Conservation (phyloP, 2,888 invertebrate species). For the Andrena bucephala region DNA sequence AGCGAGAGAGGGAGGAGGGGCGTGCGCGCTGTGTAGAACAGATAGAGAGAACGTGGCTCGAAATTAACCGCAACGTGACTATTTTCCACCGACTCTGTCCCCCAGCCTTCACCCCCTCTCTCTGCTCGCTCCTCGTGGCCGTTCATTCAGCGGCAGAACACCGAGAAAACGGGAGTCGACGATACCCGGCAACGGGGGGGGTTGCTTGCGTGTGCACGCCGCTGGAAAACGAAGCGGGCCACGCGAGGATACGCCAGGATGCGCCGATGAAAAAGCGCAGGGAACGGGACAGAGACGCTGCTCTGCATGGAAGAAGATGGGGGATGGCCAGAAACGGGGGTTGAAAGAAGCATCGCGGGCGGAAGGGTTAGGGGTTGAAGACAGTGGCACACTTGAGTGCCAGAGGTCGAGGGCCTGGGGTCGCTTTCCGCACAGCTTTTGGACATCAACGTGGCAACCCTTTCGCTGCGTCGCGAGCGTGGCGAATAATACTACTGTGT, state of each 20-base stretch:
- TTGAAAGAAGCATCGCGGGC: slow-evolving; percentile 3
- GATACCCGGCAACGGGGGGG: slow-evolving; percentile 5
- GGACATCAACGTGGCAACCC: neutral
- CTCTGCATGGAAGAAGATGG: slow-evolving; percentile 7
- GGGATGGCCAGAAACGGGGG: neutral
- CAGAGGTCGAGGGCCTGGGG: neutral
- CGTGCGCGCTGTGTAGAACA: slow-evolving; percentile 36
- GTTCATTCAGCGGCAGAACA: slow-evolving; percentile 49
- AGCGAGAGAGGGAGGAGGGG: slow-evolving; percentile 30
- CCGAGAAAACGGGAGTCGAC: slow-evolving; percentile 45
- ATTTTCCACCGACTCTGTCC: slow-evolving; percentile 63
- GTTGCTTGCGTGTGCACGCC: slow-evolving; percentile 43
- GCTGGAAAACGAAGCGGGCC: slow-evolving; percentile 62
- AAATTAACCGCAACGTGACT: slow-evolving; percentile 74
- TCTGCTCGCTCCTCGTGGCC: slow-evolving; percentile 40
- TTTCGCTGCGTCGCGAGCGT: neutral
- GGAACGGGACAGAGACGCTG: neutral
- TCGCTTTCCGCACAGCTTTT: neutral
- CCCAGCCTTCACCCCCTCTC: slow-evolving; percentile 36
- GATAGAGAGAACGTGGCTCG: slow-evolving; percentile 63
- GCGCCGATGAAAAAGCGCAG: slow-evolving; percentile 28
- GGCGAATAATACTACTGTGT: too few relatives aligned
- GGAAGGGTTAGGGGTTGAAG: neutral
- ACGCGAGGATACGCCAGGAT: slow-evolving; percentile 47
- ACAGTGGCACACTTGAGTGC: slow-evolving; percentile 2